Evolutionary conservation across 2,797 vertebrate genomes (phyloP).

Genomic region (Taeniopygia guttata): DNA sequence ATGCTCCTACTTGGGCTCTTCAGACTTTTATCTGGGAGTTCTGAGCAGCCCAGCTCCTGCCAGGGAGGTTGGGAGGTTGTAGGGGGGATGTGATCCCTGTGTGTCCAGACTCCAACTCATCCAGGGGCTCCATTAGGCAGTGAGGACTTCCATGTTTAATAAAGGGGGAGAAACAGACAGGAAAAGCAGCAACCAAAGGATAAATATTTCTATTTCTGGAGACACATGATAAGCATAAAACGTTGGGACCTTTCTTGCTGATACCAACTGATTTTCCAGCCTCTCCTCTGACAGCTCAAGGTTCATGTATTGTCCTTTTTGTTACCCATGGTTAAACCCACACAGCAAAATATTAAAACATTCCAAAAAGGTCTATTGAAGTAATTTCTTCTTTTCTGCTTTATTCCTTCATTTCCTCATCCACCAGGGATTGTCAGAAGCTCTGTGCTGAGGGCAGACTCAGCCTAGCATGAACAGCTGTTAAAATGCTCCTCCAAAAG

Average conservation of each 20-base stretch:
- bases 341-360: not conserved
- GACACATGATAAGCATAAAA: conserved; percentile 1
- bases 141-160: not conserved
- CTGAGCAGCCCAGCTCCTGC: not conserved
- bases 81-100: not conserved
- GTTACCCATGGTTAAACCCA: not conserved
- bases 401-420: not conserved
- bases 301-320: not conserved
- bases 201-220: conserved; percentile 35
- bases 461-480: not conserved
- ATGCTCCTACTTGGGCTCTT: not conserved
- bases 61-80: not conserved
- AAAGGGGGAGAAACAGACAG: not conserved
- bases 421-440: not conserved
- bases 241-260: not conserved
- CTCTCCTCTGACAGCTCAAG: not conserved
- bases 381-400: not conserved
- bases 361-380: not conserved
- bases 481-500: not conserved
- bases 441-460: not conserved
- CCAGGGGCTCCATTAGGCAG: not conserved
- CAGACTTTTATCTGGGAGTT: not conserved
- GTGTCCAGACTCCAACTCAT: not conserved
- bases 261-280: conserved; percentile 5
- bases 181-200: conserved; percentile 1